phyloP scores from a whole-genome alignment of 1,140 invertebrate species.

The Coelopa frigida region DNA sequence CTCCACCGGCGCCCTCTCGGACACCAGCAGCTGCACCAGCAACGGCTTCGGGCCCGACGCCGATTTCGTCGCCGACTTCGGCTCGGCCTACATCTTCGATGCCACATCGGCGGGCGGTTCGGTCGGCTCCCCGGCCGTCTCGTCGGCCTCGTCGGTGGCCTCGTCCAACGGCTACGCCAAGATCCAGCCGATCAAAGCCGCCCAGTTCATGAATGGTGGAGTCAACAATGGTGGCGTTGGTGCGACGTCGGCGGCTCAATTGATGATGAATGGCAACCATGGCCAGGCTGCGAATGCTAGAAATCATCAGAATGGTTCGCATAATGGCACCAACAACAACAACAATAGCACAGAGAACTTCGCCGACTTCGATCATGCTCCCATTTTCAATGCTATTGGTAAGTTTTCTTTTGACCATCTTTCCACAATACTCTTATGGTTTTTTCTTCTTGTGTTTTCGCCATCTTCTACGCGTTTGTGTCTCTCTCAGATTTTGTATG shows the following conservation, averaged over 20 bases:
- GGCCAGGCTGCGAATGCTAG: not conserved
- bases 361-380: conserved; percentile 68
- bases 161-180: conserved; percentile 41
- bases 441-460: not conserved
- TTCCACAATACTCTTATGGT: not conserved
- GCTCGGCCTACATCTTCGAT: conserved; percentile 51
- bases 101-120: conserved; percentile 36
- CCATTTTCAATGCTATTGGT: conserved; percentile 55
- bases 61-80: conserved; percentile 59
- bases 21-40: conserved; percentile 40
- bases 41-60: conserved; percentile 45
- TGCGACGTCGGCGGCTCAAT: not conserved
- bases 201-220: conserved; percentile 17
- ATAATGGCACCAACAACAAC: conserved; percentile 6
- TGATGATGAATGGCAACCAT: conserved; percentile 1
- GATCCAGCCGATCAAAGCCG: conserved; percentile 35
- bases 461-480: not conserved
- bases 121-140: conserved; percentile 29
- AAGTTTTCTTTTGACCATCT: conserved; percentile 26
- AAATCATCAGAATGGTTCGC: too few relatives aligned
- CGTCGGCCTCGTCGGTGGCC: conserved; percentile 29
- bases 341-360: conserved; percentile 47
- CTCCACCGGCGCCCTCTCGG: conserved; percentile 33
- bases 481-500: not conserved
- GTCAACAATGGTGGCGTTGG: conserved; percentile 1